Evolutionary conservation across 2,113 vertebrate species (phyloP), one percentile per base, ranked within the genome.

Genomic region (Zosterops pallidus): DNA sequence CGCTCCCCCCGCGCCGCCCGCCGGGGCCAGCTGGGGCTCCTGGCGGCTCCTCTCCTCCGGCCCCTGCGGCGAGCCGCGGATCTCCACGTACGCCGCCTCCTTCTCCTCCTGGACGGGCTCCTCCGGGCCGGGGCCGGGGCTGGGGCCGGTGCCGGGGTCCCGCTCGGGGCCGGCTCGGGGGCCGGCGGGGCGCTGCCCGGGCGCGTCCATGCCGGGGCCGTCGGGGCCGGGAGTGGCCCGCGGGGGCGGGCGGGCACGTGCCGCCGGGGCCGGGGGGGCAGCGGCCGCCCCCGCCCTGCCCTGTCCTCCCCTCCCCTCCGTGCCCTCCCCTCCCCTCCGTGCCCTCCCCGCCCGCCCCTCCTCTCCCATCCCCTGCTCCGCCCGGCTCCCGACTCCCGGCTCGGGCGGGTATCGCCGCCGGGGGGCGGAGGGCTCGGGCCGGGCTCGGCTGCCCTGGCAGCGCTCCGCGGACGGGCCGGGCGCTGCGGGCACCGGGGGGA

Each of bases 151-250:
- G 47, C 42, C 78, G 12, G 76, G 44, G 21, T 25, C 67, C 23
- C 37, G 71, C 62, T 64, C 79, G 31, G 72, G 79, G 62, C 56
- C 74, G n/a, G 53, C 47, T 50, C 9, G 53, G 71, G 52, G 53
- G 20, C 59, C 29, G 29, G 47, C 87, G 77, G 65, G 87, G 53
- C 60, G 37, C 83, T 72, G 55, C 18, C 62, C 62, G 67, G 72
- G 56, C 81, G 81, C 93, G 93, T 92, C 90, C 93, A 92, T 94
- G 86, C 76, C 70, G 80, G 80, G 75, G 62, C 83, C 83, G 83
- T 78, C 78, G 83, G 83, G 86, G 83, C 67, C 92, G 92, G 70
- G 69, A 81, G 92, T 93, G 63, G 63, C 75, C 86, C 75, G 55
- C 75, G 55, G 63, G 69, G 86, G 81, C 82, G 79, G 74, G 60